Conservation (phyloP, 30 jellyfish, hydroid and myxozoan genomes). For the Aurelia sp. region DNA sequence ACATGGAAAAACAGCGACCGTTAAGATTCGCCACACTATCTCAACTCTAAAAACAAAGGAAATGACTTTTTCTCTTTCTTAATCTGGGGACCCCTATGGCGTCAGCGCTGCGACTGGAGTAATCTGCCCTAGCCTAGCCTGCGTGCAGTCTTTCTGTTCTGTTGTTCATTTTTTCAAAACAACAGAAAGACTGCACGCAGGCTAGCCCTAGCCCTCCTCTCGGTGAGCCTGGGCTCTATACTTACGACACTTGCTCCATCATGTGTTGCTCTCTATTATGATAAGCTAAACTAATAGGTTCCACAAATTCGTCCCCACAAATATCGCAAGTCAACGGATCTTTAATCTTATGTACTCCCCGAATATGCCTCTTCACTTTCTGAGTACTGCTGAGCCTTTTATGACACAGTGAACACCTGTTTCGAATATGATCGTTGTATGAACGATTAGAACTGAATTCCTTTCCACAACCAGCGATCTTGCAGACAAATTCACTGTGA, state of each 20-base stretch:
- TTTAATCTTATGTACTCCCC: constrained; percentile 23
- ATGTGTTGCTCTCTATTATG: constrained; percentile 36
- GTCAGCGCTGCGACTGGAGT: too few relatives aligned
- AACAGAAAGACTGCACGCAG: too few relatives aligned
- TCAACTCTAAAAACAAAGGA: too few relatives aligned
- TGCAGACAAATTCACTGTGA: constrained; percentile 18
- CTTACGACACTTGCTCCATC: not conserved
- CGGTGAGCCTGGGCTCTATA: too few relatives aligned
- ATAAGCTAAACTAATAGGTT: constrained; percentile 47
- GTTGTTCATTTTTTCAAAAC: too few relatives aligned
- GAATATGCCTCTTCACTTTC: constrained; percentile 11
- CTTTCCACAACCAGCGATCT: constrained; percentile 48
- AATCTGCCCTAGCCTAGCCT: too few relatives aligned
- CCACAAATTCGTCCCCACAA: constrained; percentile 32
- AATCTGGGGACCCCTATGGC: too few relatives aligned
- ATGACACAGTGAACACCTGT: constrained; percentile 30
- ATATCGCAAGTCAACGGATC: constrained; percentile 26
- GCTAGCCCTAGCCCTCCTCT: too few relatives aligned
- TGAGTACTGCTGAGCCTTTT: constrained; percentile 1
- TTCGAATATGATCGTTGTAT: constrained; percentile 1
- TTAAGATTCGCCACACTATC: too few relatives aligned
- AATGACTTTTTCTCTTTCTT: too few relatives aligned
- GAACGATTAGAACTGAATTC: not conserved
- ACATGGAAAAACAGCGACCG: too few relatives aligned
- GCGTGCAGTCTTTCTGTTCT: too few relatives aligned